A percentile compares a stretch with the other conserved stretches of the same genome.
These are phyloP conservation scores for Solen grandis DNA, from an alignment of 1,140 invertebrate species.

Conservation along the genomic window DNA sequence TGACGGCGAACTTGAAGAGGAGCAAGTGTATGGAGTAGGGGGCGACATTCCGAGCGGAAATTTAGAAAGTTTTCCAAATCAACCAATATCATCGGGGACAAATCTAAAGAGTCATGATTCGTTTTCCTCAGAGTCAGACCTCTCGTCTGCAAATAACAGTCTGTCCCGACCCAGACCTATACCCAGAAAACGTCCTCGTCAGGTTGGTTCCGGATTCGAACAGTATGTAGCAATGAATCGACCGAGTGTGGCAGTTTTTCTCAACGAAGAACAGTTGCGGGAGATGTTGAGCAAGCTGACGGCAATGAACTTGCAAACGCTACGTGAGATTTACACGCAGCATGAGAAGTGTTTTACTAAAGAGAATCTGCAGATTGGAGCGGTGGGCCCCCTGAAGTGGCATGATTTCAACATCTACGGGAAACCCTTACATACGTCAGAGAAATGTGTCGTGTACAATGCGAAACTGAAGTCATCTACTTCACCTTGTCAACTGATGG, in stretches of 20 bases:
- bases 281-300: constrained; percentile 73
- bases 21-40: constrained; percentile 30
- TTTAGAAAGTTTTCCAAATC: neutral
- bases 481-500: constrained; percentile 74
- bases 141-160: constrained; percentile 66
- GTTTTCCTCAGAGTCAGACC: constrained; percentile 70
- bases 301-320: constrained; percentile 67
- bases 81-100: constrained; percentile 27
- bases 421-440: constrained; percentile 73
- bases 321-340: constrained; percentile 74
- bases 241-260: constrained; percentile 66
- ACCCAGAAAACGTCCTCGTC: constrained; percentile 64
- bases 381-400: constrained; percentile 70
- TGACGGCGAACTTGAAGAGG: neutral
- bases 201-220: constrained; percentile 67
- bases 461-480: constrained; percentile 69
- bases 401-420: constrained; percentile 75
- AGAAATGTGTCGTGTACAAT: constrained; percentile 75
- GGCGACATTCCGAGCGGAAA: neutral
- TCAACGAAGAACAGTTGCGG: constrained; percentile 69
- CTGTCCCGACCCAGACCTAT: constrained; percentile 70
- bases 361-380: constrained; percentile 60
- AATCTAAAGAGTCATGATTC: constrained; percentile 44
- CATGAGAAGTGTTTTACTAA: constrained; percentile 69
- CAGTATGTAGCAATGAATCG: constrained; percentile 78